phyloP scores from a whole-genome alignment of 2,888 invertebrate genomes.

The Leptinotarsa haldemani region DNA sequence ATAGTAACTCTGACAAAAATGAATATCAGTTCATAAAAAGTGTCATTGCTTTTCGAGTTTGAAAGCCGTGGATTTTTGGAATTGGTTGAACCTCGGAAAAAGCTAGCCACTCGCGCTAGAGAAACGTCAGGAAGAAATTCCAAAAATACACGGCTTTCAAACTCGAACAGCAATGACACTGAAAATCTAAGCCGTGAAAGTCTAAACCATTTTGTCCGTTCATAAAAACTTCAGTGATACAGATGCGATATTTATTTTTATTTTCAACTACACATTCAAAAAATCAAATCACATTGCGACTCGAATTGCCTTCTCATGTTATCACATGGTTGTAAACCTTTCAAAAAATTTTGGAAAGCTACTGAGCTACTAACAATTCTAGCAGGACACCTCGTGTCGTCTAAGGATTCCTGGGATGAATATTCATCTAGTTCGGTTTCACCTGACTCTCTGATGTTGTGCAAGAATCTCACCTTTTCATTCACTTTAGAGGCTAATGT shows the following conservation, averaged over 20 bases:
- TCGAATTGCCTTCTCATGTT: constrained; percentile 31
- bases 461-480: constrained; percentile 49
- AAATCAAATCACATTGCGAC: constrained; percentile 36
- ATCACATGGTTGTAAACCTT: constrained; percentile 41
- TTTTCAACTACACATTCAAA: constrained; percentile 24
- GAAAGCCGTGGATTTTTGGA: no score
- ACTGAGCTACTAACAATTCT: constrained; percentile 58
- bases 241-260: neutral
- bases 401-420: constrained; percentile 42
- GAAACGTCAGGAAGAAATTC: no score
- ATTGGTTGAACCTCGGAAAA: no score
- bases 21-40: no score
- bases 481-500: constrained; percentile 49
- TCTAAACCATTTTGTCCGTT: no score
- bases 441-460: constrained; percentile 43
- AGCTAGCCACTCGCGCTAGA: no score
- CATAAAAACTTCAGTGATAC: no score
- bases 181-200: no score
- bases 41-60: no score
- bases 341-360: constrained; percentile 59
- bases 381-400: constrained; percentile 44
- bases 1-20: no score
- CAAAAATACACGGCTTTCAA: no score
- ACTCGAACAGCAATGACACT: no score
- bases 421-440: constrained; percentile 42